Percentiles rank a stretch among this genome's conserved stretches.
phyloP scores from a whole-genome alignment of 2,888 invertebrate genomes.

The Leptarthrus brevirostris region DNA sequence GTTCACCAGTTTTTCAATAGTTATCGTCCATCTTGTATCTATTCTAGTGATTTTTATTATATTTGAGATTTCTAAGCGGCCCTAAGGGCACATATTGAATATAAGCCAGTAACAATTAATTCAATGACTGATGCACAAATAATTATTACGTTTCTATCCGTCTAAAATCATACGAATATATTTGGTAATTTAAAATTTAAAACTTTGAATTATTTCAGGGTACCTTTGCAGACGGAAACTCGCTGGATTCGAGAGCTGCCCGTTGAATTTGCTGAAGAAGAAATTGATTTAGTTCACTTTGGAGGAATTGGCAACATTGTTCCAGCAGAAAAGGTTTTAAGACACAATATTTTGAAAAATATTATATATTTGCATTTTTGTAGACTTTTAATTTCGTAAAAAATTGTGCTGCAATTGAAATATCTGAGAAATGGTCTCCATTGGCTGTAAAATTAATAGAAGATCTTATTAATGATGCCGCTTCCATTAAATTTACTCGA shows the following conservation, averaged over 20 bases:
- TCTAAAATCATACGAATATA: too few species aligned
- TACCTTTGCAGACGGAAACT: slow-evolving; percentile 37
- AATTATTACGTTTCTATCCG: too few species aligned
- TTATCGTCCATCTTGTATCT: too few species aligned
- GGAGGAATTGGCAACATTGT: slow-evolving; percentile 50
- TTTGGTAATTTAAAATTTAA: too few species aligned
- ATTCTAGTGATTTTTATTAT: too few species aligned
- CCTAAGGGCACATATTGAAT: too few species aligned
- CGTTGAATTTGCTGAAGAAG: neutral
- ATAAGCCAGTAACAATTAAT: too few species aligned
- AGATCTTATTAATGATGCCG: slow-evolving; percentile 48
- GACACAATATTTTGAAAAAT: neutral
- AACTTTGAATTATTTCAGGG: slow-evolving; percentile 40
- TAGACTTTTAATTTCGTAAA: slow-evolving; percentile 50
- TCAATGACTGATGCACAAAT: too few species aligned
- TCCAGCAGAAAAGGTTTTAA: slow-evolving; percentile 48
- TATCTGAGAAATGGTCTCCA: slow-evolving; percentile 49
- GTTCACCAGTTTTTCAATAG: too few species aligned
- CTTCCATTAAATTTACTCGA: slow-evolving; percentile 25
- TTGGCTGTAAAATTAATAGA: slow-evolving; percentile 47
- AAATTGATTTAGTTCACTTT: slow-evolving; percentile 38
- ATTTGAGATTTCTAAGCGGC: too few species aligned
- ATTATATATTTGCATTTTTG: neutral
- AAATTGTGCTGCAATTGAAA: neutral
- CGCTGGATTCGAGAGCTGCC: slow-evolving; percentile 44